Evolutionary conservation across 2,113 vertebrate genomes (phyloP).

Genomic region (Catagonus wagneri): DNA sequence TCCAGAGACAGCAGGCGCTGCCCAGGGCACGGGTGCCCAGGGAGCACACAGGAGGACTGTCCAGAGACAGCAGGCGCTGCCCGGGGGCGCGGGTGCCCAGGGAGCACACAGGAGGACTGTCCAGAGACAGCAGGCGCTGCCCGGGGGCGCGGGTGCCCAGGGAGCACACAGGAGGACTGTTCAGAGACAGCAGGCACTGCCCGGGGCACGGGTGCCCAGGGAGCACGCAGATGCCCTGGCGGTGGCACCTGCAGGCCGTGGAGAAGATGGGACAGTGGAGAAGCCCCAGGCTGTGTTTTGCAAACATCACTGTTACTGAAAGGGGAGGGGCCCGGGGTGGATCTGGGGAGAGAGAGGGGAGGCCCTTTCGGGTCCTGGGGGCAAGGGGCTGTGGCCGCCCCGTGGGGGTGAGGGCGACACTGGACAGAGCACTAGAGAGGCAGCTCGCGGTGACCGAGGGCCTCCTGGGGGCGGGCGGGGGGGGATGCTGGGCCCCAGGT

Average conservation of each 20-base stretch:
- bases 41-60: no score
- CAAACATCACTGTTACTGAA: background rate
- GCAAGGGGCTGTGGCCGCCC: background rate
- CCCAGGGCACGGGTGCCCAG: no score
- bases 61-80: rapidly evolving
- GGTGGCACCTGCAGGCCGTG: rapidly evolving
- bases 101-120: no score
- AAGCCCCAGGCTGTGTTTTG: background rate
- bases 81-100: background rate
- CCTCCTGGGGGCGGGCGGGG: background rate
- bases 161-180: no score
- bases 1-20: no score
- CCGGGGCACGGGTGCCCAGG: background rate
- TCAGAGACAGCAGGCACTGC: background rate
- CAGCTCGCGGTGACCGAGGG: rapidly evolving
- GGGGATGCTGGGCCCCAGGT: rapidly evolving
- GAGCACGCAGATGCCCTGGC: background rate
- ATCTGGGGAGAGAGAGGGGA: background rate
- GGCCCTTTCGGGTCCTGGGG: rapidly evolving
- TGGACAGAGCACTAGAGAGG: rapidly evolving
- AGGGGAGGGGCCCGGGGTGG: rapidly evolving
- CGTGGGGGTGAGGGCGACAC: rapidly evolving
- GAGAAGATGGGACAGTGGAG: background rate
- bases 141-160: no score
- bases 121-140: no score